Evolutionary conservation across 2,797 vertebrate genomes (phyloP), one percentile per base, ranked within the genome.

Genomic region (Nannoperca obscura): DNA sequence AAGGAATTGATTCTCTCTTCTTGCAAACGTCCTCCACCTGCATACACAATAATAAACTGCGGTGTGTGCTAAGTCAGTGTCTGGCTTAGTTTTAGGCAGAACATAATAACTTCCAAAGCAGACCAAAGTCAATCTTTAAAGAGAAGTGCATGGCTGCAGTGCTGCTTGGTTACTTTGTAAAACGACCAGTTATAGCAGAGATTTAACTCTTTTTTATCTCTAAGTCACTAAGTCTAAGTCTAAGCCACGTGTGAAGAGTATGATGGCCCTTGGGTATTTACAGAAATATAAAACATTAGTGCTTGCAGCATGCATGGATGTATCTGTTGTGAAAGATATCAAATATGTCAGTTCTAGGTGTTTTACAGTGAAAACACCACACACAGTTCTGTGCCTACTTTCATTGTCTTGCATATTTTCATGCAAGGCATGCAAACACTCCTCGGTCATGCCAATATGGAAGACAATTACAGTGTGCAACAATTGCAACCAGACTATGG

Each of bases 401-500:
- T 34, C 34, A 34, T 34, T 34, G 34, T 7, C 34, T 34, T 34
- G 34, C 34, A 34, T 34, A 34, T 34, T 57, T 73, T 61, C 46
- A 47, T 49, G 38, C 46, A 19, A 52, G 47, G 24, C 27, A 22
- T 65, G 34, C 49, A 61, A 53, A 20, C 50, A 50, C 38, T 22
- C 15, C 61, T 22, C 38, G 7, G 60, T 13, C 1, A 15, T 19
- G 30, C 40, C 11, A 38, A 38, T 55, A 60, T 53, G 11, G 15
- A 36, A 7, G 54, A 20, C 34, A 34, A 34, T 34, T 34, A 34
- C 34, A 34, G 34, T 34, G 34, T 34, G 34, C 7, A 34, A 53
- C n/a, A 58, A 46, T 53, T 52, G 44, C 34, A 67, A 52, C 12
- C 75, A 64, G 58, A 64, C 4, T 32, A 52, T 38, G 24, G 15